A percentile compares a stretch with the other conserved stretches of the same genome.
These are phyloP conservation scores for Polyploca ridens DNA, from an alignment of 2,888 invertebrate species.

Conservation along the genomic window DNA sequence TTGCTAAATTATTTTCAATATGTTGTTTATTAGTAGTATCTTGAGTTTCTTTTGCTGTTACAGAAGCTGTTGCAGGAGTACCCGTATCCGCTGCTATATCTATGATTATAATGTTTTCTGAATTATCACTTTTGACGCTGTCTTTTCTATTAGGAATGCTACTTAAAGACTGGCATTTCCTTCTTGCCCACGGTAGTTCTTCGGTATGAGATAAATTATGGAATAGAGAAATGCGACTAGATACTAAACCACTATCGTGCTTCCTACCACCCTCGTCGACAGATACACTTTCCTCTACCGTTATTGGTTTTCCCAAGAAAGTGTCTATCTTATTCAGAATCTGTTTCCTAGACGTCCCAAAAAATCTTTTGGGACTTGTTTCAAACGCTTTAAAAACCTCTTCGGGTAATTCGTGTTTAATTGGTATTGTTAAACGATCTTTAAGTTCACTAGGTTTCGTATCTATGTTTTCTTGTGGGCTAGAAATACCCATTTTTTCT, in stretches of 20 bases:
- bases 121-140: slow-evolving; percentile 33
- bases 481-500: background rate
- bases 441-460: slow-evolving; percentile 18
- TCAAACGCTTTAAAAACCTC: slow-evolving; percentile 80
- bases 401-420: slow-evolving; percentile 75
- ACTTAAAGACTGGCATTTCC: slow-evolving; percentile 65
- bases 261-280: slow-evolving; percentile 46
- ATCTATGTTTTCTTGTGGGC: slow-evolving; percentile 15
- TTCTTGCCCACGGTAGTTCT: slow-evolving; percentile 52
- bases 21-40: background rate
- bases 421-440: slow-evolving; percentile 31
- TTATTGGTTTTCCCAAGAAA: slow-evolving; percentile 67
- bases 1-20: slow-evolving; percentile 27
- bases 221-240: slow-evolving; percentile 77
- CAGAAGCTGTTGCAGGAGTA: slow-evolving; percentile 16
- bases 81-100: slow-evolving; percentile 25
- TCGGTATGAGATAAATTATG: slow-evolving; percentile 74
- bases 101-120: slow-evolving; percentile 8
- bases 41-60: slow-evolving; percentile 13
- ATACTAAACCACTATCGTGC: slow-evolving; percentile 74
- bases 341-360: slow-evolving; percentile 76
- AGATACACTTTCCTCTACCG: slow-evolving; percentile 45
- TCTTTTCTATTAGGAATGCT: slow-evolving; percentile 58
- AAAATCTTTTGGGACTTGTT: slow-evolving; percentile 79
- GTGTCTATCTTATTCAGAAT: slow-evolving; percentile 77